Percentiles rank a stretch among this genome's conserved stretches.
These are phyloP conservation scores for Podarcis siculus DNA, from an alignment of 2,797 vertebrate genomes.

Conservation along the genomic window DNA sequence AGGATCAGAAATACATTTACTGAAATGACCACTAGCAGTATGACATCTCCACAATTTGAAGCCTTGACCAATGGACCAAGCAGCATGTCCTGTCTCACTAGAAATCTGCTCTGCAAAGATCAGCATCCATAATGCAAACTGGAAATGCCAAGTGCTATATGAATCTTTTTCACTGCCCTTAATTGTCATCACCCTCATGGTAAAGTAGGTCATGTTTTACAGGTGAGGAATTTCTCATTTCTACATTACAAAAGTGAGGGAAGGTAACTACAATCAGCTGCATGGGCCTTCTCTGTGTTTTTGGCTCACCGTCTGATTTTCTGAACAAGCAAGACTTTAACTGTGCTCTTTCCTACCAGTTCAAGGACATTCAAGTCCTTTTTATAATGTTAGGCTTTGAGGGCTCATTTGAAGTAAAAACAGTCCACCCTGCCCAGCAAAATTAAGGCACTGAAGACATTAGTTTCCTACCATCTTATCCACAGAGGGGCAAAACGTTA, in stretches of 20 bases:
- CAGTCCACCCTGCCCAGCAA: neutral
- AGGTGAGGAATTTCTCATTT: neutral
- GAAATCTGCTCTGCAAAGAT: neutral
- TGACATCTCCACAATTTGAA: constrained; percentile 5
- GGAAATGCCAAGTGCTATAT: too few species aligned
- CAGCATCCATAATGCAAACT: neutral
- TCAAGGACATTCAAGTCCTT: neutral
- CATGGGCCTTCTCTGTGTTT: rapidly evolving
- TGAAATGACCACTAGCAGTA: constrained; percentile 57
- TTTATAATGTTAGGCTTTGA: neutral
- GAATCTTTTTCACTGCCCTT: neutral
- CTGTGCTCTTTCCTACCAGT: neutral
- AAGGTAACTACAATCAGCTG: neutral
- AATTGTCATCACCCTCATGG: neutral
- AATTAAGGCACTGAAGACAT: rapidly evolving
- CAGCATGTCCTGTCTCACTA: neutral
- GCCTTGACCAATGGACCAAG: neutral
- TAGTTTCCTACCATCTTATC: rapidly evolving
- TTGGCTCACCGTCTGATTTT: neutral
- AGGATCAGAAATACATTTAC: constrained; percentile 55
- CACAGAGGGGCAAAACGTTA: neutral
- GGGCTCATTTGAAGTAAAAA: neutral
- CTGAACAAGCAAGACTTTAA: neutral
- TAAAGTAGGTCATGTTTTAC: too few species aligned
- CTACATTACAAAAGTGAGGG: neutral